Evolutionary conservation across 2,113 vertebrate genomes (phyloP).

Genomic region (Phocoena phocoena): DNA sequence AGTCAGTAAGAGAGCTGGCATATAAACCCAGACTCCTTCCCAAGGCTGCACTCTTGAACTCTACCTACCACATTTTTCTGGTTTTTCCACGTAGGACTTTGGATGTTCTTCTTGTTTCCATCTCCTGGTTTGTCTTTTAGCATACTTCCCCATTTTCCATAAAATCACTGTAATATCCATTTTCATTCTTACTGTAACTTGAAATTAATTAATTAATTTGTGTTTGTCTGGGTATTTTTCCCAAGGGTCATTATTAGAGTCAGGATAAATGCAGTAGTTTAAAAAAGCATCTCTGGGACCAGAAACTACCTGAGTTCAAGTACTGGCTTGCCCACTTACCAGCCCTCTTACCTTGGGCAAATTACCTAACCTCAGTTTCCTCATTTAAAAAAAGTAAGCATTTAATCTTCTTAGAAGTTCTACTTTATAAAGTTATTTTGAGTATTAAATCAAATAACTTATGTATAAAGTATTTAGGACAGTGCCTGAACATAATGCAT

Average conservation of each 20-base stretch:
- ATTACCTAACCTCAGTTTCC: neutral
- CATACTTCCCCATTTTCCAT: neutral
- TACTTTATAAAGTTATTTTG: neutral
- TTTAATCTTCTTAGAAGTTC: neutral
- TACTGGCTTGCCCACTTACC: neutral
- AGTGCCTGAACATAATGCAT: neutral
- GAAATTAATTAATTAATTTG: neutral
- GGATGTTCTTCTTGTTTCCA: neutral
- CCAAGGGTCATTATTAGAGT: neutral
- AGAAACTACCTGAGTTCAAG: neutral
- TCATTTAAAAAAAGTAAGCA: neutral
- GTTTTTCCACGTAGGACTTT: neutral
- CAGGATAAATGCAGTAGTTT: neutral
- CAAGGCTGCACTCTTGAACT: neutral
- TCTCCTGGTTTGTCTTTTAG: neutral
- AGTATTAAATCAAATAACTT: slow-evolving; percentile 9
- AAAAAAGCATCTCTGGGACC: neutral
- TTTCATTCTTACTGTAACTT: neutral
- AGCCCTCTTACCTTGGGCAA: neutral
- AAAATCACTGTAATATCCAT: neutral
- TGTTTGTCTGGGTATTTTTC: neutral
- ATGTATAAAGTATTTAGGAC: neutral
- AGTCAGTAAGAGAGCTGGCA: too few species aligned
- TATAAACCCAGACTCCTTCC: neutral
- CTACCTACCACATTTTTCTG: neutral